Evolutionary conservation across 2,797 vertebrate species (phyloP).

Genomic region (Alauda arvensis): DNA sequence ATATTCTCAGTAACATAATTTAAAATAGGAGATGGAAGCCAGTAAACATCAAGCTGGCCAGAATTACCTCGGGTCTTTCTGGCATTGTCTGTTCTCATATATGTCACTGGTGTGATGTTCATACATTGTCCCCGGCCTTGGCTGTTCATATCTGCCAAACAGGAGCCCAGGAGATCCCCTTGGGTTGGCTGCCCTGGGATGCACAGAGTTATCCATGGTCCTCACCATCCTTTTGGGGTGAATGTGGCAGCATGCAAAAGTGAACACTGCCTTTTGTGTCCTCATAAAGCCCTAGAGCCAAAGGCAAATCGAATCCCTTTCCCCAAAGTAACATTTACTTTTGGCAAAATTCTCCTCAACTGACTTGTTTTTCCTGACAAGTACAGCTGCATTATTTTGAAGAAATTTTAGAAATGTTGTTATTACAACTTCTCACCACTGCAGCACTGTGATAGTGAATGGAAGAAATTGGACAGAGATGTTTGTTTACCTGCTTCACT

Average conservation of each 20-base stretch:
- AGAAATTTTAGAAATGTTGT: not conserved
- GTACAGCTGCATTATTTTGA: not conserved
- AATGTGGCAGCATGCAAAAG: not conserved
- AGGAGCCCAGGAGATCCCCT: not conserved
- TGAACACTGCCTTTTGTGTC: not conserved
- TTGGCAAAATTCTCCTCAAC: not conserved
- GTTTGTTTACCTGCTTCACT: not conserved
- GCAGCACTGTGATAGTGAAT: not conserved
- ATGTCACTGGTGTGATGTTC: not conserved
- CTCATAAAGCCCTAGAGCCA: not conserved
- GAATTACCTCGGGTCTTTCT: not conserved
- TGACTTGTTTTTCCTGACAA: not conserved
- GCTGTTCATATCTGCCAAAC: not conserved
- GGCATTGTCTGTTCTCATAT: not conserved
- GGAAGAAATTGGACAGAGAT: not conserved
- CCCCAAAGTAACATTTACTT: not conserved
- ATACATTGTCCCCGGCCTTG: not conserved
- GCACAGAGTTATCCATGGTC: accelerated
- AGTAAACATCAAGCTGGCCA: not conserved
- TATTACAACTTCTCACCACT: not conserved
- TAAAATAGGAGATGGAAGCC: not conserved
- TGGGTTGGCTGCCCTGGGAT: not conserved
- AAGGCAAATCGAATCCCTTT: not conserved
- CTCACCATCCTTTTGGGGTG: not conserved
- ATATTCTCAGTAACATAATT: not conserved